Evolutionary conservation across 2,888 invertebrate genomes (phyloP).

Genomic region (Trissoscelio sp.): DNA sequence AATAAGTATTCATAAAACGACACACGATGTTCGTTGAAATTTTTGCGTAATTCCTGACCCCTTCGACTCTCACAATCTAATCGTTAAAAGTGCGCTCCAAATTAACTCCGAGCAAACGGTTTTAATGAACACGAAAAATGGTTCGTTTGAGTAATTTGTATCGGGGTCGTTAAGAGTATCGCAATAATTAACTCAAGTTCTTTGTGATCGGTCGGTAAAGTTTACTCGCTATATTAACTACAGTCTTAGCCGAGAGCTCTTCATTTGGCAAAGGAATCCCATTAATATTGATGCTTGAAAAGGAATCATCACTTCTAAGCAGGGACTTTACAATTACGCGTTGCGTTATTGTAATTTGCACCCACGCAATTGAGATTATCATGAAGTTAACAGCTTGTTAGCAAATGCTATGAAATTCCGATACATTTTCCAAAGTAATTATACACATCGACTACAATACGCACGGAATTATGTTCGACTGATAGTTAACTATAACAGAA

Average conservation of each 20-base stretch:
- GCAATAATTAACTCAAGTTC: constrained; percentile 21
- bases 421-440: constrained; percentile 43
- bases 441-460: constrained; percentile 26
- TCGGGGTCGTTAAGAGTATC: constrained; percentile 1
- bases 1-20: constrained; percentile 41
- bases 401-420: constrained; percentile 37
- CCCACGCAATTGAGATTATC: constrained; percentile 34
- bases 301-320: constrained; percentile 43
- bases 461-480: background rate
- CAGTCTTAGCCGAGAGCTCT: constrained; percentile 14
- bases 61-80: background rate
- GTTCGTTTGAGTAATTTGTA: background rate
- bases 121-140: constrained; percentile 1
- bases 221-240: constrained; percentile 45
- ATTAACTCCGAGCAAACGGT: background rate
- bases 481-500: constrained; percentile 5
- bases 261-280: constrained; percentile 30
- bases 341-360: constrained; percentile 30
- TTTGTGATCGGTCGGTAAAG: constrained; percentile 4
- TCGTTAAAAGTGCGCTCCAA: background rate
- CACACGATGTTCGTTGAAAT: constrained; percentile 10
- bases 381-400: constrained; percentile 47
- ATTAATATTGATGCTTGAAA: constrained; percentile 42
- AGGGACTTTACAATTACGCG: constrained; percentile 15
- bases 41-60: constrained; percentile 1